A percentile compares a stretch with the other conserved stretches of the same genome.
phyloP scores from a whole-genome alignment of 2,113 vertebrate genomes.

The zebrafish (Danio rerio) region GRCz12tu NC_133181.1:60836001-60836500 shows the following conservation, averaged over 20 bases:
- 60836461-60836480: neutral
- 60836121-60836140: constrained; percentile 13
- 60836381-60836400: neutral
- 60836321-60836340: neutral
- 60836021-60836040: too few relatives aligned
- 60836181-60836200: neutral
- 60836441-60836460: neutral
- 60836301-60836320: neutral
- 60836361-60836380: neutral
- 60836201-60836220: neutral
- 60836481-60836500: neutral
- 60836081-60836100: too few relatives aligned
- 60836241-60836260: too few relatives aligned
- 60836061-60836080: constrained; percentile 42
- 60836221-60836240: neutral
- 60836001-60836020: too few relatives aligned
- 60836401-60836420: neutral
- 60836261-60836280: neutral
- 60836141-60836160: constrained; percentile 49
- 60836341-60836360: neutral
- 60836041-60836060: constrained; percentile 46
- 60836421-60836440: too few relatives aligned
- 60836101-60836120: too few relatives aligned
- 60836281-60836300: neutral
- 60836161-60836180: neutral